phyloP scores from a whole-genome alignment of 2,888 invertebrate species.

The Idaea biselata region DNA sequence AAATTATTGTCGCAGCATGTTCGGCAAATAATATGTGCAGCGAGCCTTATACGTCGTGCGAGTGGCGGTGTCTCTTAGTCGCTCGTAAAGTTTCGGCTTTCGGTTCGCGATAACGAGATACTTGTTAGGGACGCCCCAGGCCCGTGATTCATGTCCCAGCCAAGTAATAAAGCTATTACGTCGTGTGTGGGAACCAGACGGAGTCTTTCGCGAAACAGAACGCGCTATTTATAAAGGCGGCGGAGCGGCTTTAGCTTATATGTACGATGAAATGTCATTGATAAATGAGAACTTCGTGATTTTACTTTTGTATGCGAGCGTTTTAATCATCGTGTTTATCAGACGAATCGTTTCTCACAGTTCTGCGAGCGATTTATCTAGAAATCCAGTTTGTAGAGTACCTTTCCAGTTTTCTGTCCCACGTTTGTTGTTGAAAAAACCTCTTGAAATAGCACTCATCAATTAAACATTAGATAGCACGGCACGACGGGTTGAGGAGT shows the following conservation, averaged over 20 bases:
- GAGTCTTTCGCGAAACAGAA: background rate
- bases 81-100: constrained; percentile 16
- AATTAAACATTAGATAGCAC: constrained; percentile 28
- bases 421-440: constrained; percentile 16
- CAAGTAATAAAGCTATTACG: constrained; percentile 21
- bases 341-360: background rate
- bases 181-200: constrained; percentile 3
- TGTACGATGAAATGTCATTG: background rate
- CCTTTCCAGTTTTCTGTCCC: constrained; percentile 11
- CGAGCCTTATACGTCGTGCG: background rate
- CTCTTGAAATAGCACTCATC: constrained; percentile 17
- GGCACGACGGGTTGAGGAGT: constrained; percentile 18
- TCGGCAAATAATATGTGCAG: constrained; percentile 22
- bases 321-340: background rate
- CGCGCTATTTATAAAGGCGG: background rate
- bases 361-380: background rate
- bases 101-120: constrained; percentile 38
- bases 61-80: background rate
- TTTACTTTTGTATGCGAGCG: background rate
- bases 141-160: constrained; percentile 41
- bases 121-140: constrained; percentile 41
- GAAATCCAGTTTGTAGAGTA: background rate
- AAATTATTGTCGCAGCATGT: too few species aligned
- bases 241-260: background rate
- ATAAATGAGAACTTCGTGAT: background rate